Evolutionary conservation across 2,888 invertebrate species (phyloP), one percentile per base, ranked within the genome.

Genomic region (Temnothorax unifasciatus): DNA sequence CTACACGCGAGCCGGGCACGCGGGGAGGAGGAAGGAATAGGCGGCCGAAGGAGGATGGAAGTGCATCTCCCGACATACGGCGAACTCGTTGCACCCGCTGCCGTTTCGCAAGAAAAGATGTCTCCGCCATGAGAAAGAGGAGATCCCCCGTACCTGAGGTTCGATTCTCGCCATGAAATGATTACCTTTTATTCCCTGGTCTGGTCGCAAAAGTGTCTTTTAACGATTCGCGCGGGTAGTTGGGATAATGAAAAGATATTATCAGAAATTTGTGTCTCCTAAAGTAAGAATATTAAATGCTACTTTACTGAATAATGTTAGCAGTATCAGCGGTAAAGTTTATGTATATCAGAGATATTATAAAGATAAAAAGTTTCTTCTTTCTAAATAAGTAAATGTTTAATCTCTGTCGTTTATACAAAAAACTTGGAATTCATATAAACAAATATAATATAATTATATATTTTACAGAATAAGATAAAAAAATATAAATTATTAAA

Each of bases 1-100:
- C 87, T 89, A 86, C 87, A 86, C 88, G 87, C 86, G 85, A 82
- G 71, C 83, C 74, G 59, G 63, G 61, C 52, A 64, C 68, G 79
- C 57, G 54, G 85, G 68, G 73, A 68, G 83, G 38, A 66, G 71
- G 57, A 69, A 82, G 64, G 64, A 34, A 77, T 77, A 73, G 18
- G 5, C 3, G 52, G 13, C 25, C 34, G 41, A 41, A 47, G 63
- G 50, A 75, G 75, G 34, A 61, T 61, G 25, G 73, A 18, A 38
- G 13, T 59, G 59, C 18, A 52, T 41, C 71, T 69, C 41, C n/a
- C n/a, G 18, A 57, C 41, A n/a, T 41, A 34, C 25, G 25, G 75
- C 64, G 18, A 54, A 47, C 79, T 79, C 34, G 81, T 54, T 63
- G 63, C 61, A 75, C 15, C 63, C 64, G 63, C 21, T 15, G 63